Base-by-base conservation (phyloP, 2,888 invertebrate species). In the Rhingia campestris region DNA sequence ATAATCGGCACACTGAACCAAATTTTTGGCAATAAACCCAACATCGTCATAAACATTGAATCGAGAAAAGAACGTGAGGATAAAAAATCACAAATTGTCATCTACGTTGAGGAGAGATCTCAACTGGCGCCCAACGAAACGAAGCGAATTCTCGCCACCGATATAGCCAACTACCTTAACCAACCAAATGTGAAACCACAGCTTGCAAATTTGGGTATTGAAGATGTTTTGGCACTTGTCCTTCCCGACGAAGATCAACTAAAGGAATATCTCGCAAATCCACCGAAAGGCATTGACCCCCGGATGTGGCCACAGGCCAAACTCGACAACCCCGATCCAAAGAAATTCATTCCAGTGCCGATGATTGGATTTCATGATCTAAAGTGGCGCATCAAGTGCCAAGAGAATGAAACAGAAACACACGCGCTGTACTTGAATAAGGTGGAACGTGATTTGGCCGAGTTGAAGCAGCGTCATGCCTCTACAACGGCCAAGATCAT, bases 291-390 rank as follows among this genome's bases (percentile, higher is more conserved):
- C n/a, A 96, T 99, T 89, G 98, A 98, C 91, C 95, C 95, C 58
- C 93, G 97, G 81, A 93, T 99, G 88, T 99, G 99, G 99, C 95
- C 96, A 88, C 98, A 99, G 91, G 99, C 99, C 0, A 97, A 98
- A 88, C 92, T 95, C 35, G 98, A 99, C 89, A 99, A 99, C 92
- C 99, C 99, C 0, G 97, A 99, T 91, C 94, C 97, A 0, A 94
- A 94, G 41, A 95, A 95, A 88, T 96, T 97, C 88, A 95, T 99
- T 88, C 99, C 99, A 0, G 96, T 98, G 9, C 97, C 98, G 0
- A 96, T 99, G 91, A 94, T 98, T 86, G 99, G 99, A 0, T 98
- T 99, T 89, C 93, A 94, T 41, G 95, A 96, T 91, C 92, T 94
- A 6, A 95, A 95, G 90, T 95, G 95, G 91, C 94, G 99, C 10